Evolutionary conservation across 1,140 invertebrate species (phyloP).

Genomic region (Bombus impatiens): DNA sequence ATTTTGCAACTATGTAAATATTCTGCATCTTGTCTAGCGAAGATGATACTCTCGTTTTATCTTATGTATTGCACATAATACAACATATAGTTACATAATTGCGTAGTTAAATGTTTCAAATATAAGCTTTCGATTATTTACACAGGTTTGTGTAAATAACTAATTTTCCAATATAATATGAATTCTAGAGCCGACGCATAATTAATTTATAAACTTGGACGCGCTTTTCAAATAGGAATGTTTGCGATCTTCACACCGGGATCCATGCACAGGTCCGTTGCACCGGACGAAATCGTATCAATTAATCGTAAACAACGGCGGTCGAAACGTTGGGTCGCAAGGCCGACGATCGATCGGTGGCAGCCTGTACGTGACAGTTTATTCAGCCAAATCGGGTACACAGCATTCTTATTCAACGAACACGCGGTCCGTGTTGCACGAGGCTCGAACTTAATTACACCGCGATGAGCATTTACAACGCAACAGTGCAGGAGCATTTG

Average conservation of each 20-base stretch:
- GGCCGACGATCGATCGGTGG: slow-evolving; percentile 25
- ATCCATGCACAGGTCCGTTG: neutral
- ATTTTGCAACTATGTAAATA: too few relatives aligned
- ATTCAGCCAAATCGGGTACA: slow-evolving; percentile 42
- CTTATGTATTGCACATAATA: too few relatives aligned
- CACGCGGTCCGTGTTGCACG: slow-evolving; percentile 25
- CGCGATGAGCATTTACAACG: slow-evolving; percentile 53
- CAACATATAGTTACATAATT: too few relatives aligned
- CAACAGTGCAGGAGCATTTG: slow-evolving; percentile 50
- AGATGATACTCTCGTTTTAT: too few relatives aligned
- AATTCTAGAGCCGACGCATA: neutral
- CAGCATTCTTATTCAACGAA: slow-evolving; percentile 48
- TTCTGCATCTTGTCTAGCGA: too few relatives aligned
- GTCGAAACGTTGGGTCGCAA: neutral
- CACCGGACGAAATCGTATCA: slow-evolving; percentile 9
- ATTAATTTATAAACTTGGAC: neutral
- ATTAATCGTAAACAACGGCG: slow-evolving; percentile 43
- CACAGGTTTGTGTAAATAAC: too few relatives aligned
- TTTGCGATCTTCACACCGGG: neutral
- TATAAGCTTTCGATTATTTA: too few relatives aligned
- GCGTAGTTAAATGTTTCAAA: too few relatives aligned
- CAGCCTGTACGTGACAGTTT: slow-evolving; percentile 48
- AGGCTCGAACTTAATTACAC: slow-evolving; percentile 48
- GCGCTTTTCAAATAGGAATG: neutral
- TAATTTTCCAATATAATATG: neutral